Conservation (phyloP, 2,113 vertebrate species). For the Pipra filicauda region DNA sequence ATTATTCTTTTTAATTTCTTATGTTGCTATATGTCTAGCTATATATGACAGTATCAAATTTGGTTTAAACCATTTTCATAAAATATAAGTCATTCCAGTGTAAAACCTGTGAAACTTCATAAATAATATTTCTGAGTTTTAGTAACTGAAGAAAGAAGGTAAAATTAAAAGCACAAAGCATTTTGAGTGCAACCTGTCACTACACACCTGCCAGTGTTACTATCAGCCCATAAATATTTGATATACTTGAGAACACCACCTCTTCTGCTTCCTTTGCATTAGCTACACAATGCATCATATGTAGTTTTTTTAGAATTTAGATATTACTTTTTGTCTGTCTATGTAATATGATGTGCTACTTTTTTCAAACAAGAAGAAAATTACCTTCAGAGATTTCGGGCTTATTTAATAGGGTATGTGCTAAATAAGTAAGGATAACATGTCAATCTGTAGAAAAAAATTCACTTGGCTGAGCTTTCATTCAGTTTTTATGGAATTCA, state of each 20-base stretch:
- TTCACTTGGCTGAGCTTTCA: neutral
- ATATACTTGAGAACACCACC: neutral
- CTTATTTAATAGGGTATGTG: neutral
- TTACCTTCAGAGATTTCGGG: neutral
- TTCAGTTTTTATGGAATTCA: neutral
- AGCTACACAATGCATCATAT: neutral
- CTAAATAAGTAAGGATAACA: neutral
- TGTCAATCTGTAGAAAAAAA: neutral
- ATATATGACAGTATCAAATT: neutral
- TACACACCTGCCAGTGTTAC: neutral
- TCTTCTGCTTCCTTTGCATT: neutral
- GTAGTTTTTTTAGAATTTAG: neutral
- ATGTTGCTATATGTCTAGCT: neutral
- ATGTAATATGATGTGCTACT: neutral
- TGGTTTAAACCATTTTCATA: neutral
- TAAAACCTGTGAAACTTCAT: neutral
- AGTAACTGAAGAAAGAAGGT: neutral
- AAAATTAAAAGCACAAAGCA: neutral
- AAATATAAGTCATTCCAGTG: neutral
- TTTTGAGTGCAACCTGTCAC: neutral
- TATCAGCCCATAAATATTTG: conserved; percentile 16
- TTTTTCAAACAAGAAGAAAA: neutral
- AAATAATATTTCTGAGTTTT: neutral
- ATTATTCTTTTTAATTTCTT: neutral
- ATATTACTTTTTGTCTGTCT: neutral